Evolutionary conservation across 2,797 vertebrate species (phyloP), one percentile per base, ranked within the genome.

Genomic region (Morelia viridis): DNA sequence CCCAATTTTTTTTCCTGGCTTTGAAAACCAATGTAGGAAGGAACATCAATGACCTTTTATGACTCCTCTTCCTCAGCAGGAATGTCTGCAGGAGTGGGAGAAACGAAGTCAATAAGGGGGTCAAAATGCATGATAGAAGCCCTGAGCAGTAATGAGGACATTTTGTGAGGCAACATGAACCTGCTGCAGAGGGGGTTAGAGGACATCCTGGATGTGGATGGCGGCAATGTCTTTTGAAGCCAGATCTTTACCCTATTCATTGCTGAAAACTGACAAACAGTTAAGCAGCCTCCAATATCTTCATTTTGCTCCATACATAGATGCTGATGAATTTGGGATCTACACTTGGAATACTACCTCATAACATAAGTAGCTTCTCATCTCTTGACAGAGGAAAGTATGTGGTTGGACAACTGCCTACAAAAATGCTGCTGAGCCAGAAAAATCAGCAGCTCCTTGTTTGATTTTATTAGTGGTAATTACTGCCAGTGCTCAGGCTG

Each of bases 401-500:
- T 9, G 24, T 0, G 0, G 31, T 84, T 95, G 60, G 61, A 91
- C 56, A 93, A 41, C 1, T 76, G 60, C 24, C 87, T 93, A 71
- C 65, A 86, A 93, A 95, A 61, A 56, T 90, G 31, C 35, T 1
- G 26, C 50, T 0, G 26, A 95, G 86, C 41, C 64, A 92, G 64
- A 95, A 94, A 65, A 71, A 94, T 3, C 93, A 92, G 93, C 94
- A 95, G 91, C 93, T 85, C 0, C 0, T 92, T 68, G 41, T 93
- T 61, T 94, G 94, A 93, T 94, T 96, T 96, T 64, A 92, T 87
- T 91, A 93, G 91, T 89, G 93, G 35, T 86, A 96, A 94, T 93
- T 95, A 95, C 91, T 80, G 89, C 64, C 57, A 88, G 5, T 61
- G 85, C 90, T 91, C 87, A 96, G 94, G 89, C 65, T 56, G 68